Evolutionary conservation across 2,797 vertebrate species (phyloP).

Genomic region (Dipus sagitta): DNA sequence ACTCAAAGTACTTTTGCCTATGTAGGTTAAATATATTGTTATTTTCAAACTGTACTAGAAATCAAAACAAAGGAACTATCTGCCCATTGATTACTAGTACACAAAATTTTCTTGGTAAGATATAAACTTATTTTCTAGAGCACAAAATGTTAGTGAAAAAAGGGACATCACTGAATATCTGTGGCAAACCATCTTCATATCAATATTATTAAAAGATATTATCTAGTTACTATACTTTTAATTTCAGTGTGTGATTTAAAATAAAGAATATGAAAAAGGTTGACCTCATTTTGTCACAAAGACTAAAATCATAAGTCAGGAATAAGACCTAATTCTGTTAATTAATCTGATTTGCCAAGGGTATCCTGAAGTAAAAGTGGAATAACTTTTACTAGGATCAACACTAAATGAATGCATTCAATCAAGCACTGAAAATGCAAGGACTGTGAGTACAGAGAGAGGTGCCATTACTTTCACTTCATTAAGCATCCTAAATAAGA

Average conservation of each 20-base stretch:
- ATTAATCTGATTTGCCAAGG: background rate
- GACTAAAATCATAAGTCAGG: background rate
- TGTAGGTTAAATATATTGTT: background rate
- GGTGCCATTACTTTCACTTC: background rate
- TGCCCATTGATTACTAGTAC: background rate
- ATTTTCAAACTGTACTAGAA: background rate
- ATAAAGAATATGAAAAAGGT: background rate
- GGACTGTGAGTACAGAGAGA: background rate
- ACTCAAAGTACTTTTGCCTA: background rate
- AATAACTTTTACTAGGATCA: background rate
- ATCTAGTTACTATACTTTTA: background rate
- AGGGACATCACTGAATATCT: background rate
- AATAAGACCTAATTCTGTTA: background rate
- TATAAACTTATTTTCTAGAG: background rate
- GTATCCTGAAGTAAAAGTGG: background rate
- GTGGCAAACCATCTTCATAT: background rate
- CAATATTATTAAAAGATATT: background rate
- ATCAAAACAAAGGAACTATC: background rate
- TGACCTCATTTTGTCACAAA: background rate
- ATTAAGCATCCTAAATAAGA: background rate
- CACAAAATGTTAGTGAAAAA: background rate
- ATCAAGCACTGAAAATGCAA: background rate
- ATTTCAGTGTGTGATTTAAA: background rate
- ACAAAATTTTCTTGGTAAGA: background rate
- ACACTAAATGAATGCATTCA: background rate